Evolutionary conservation across 2,113 vertebrate species (phyloP).

Genomic region (Archocentrus centrarchus): DNA sequence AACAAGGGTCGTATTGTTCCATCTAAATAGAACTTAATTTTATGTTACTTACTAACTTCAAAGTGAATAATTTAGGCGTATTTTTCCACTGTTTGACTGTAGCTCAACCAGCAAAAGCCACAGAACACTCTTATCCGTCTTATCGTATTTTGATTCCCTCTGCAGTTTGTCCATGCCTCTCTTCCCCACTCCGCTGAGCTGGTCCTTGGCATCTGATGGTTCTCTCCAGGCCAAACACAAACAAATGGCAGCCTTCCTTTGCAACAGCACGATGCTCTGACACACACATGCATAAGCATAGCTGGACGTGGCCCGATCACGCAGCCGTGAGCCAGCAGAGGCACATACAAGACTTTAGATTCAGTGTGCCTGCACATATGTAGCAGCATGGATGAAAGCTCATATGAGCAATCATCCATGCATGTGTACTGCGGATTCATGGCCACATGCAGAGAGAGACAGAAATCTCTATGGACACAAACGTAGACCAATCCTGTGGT

Average conservation of each 20-base stretch:
- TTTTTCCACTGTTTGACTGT: neutral
- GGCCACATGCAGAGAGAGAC: conserved; percentile 47
- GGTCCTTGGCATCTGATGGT: conserved; percentile 59
- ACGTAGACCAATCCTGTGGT: conserved; percentile 23
- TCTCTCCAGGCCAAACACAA: conserved; percentile 61
- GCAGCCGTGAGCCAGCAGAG: conserved; percentile 38
- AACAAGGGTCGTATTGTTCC: neutral
- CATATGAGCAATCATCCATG: conserved; percentile 48
- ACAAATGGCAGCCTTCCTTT: conserved; percentile 68
- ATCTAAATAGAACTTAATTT: neutral
- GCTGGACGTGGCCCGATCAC: conserved; percentile 22
- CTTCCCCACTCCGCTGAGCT: conserved; percentile 34
- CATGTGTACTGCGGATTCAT: conserved; percentile 23
- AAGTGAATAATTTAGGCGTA: neutral
- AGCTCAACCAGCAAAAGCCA: neutral
- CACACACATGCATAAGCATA: conserved; percentile 52
- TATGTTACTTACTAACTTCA: too few species aligned
- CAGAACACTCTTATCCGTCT: conserved; percentile 9
- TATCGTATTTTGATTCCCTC: conserved; percentile 18
- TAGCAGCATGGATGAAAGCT: conserved; percentile 35
- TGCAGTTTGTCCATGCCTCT: conserved; percentile 14
- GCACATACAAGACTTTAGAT: conserved; percentile 32
- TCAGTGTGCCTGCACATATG: conserved; percentile 35
- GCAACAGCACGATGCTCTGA: conserved; percentile 53
- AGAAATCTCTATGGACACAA: conserved; percentile 37